These are phyloP conservation scores for Lacerta bilineata DNA, from an alignment of 2,797 vertebrate genomes.

Conservation along the genomic window DNA sequence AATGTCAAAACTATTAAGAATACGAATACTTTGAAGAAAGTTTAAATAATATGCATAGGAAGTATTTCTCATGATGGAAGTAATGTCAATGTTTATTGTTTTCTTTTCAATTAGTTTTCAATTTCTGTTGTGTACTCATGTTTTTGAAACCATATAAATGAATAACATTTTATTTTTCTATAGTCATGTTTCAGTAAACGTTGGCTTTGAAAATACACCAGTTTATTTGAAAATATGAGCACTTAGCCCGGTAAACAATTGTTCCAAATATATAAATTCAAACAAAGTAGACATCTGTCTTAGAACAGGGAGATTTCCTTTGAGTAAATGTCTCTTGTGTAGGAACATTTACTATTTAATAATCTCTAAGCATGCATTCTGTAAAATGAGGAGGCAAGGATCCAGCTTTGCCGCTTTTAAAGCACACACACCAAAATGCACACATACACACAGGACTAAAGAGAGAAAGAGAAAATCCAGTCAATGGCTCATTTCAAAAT, in stretches of 20 bases:
- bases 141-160: too few species aligned
- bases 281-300: not conserved
- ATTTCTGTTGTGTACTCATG: not conserved
- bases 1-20: not conserved
- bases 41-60: not conserved
- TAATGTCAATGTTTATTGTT: not conserved
- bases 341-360: constrained; percentile 10
- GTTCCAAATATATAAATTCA: constrained; percentile 9
- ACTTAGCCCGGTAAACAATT: not conserved
- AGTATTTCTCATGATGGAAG: not conserved
- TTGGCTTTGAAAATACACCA: not conserved
- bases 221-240: not conserved
- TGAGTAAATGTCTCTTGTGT: not conserved
- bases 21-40: not conserved
- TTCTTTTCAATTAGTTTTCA: not conserved
- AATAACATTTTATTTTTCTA: not conserved
- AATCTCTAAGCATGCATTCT: constrained; percentile 9
- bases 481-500: constrained; percentile 30
- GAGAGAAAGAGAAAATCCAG: constrained; percentile 13
- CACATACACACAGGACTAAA: not conserved
- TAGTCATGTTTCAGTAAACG: not conserved
- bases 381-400: constrained; percentile 22
- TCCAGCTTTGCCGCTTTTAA: constrained; percentile 19
- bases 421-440: not conserved
- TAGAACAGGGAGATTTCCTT: constrained; percentile 6